Conservation (phyloP, 2,888 invertebrate species). For the Acronicta aceris region DNA sequence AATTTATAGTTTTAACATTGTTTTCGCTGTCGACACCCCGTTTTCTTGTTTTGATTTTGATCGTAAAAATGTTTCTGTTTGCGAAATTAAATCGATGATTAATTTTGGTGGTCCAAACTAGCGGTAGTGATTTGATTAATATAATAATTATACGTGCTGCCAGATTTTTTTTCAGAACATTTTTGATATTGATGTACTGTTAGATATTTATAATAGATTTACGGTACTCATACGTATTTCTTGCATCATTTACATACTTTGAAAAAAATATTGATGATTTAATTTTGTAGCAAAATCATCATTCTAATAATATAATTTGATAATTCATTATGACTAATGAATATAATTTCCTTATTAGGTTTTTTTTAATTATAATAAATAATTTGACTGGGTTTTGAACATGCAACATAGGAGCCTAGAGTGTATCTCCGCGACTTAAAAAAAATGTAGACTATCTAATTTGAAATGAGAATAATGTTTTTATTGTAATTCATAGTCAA, state of each 20-base stretch:
- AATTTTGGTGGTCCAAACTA: conserved; percentile 21
- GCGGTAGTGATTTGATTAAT: conserved; percentile 40
- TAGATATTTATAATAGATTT: conserved; percentile 7
- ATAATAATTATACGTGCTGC: conserved; percentile 33
- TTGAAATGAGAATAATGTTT: not conserved
- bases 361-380: too few relatives aligned
- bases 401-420: too few relatives aligned
- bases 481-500: conserved; percentile 28
- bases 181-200: conserved; percentile 10
- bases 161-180: conserved; percentile 12
- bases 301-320: not conserved
- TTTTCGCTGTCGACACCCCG: conserved; percentile 9
- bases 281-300: not conserved
- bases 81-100: conserved; percentile 25
- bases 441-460: too few relatives aligned
- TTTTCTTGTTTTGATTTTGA: conserved; percentile 5
- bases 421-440: too few relatives aligned
- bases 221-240: conserved; percentile 2
- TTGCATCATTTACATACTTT: not conserved
- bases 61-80: conserved; percentile 8
- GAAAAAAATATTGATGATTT: not conserved
- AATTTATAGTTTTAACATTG: conserved; percentile 33
- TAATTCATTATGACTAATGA: not conserved
- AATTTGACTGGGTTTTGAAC: too few relatives aligned
- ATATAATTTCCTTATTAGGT: not conserved